phyloP scores from a whole-genome alignment of 2,888 invertebrate genomes.

The Nudaria mundana region DNA sequence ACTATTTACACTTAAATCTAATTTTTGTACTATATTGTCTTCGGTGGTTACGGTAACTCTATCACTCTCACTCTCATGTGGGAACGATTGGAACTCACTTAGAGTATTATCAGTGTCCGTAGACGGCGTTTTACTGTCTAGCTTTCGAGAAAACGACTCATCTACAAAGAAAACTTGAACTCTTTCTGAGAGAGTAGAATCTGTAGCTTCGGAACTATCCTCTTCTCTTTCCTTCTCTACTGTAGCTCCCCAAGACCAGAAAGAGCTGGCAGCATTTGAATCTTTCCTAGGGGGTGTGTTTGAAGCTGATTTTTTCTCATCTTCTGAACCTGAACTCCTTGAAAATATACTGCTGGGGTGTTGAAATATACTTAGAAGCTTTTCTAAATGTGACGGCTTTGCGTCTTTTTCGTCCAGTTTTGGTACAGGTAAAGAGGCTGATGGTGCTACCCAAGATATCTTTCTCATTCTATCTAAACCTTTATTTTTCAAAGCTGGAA shows the following conservation, averaged over 20 bases:
- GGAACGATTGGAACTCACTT: constrained; percentile 70
- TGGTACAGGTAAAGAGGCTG: constrained; percentile 66
- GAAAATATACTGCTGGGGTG: constrained; percentile 83
- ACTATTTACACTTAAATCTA: constrained; percentile 70
- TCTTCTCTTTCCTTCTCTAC: constrained; percentile 62
- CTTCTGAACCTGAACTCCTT: constrained; percentile 59
- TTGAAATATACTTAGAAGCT: constrained; percentile 84
- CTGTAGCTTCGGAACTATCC: constrained; percentile 65
- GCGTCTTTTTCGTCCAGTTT: constrained; percentile 63
- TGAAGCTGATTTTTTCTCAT: constrained; percentile 64
- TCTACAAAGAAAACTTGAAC: constrained; percentile 73
- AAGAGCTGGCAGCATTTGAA: constrained; percentile 66
- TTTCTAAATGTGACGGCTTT: constrained; percentile 83
- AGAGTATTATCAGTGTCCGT: constrained; percentile 73
- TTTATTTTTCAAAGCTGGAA: constrained; percentile 68
- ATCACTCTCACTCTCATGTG: constrained; percentile 41
- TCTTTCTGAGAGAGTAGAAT: constrained; percentile 71
- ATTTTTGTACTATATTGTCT: constrained; percentile 75
- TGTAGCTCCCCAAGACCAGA: constrained; percentile 73
- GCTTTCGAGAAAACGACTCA: constrained; percentile 69
- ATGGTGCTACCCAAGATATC: constrained; percentile 81
- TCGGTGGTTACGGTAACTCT: constrained; percentile 76
- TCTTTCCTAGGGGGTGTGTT: constrained; percentile 72
- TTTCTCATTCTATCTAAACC: constrained; percentile 76
- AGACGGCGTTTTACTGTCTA: constrained; percentile 73